Evolutionary conservation across 2,797 vertebrate species (phyloP).

Genomic region (Pangasius larnaudii): DNA sequence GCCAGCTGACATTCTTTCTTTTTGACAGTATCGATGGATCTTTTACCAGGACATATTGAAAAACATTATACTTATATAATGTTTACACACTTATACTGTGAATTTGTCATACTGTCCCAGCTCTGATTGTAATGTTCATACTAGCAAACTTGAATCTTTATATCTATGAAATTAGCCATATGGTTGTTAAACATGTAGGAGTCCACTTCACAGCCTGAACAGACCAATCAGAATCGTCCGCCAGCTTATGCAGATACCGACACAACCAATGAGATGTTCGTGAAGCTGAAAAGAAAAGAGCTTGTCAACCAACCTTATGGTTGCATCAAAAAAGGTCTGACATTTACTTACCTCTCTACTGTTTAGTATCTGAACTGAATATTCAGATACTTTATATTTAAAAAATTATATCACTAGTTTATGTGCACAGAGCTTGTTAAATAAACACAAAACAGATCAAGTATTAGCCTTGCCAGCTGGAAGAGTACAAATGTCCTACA

Average conservation of each 20-base stretch:
- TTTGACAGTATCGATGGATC: neutral
- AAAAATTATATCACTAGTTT: constrained; percentile 1
- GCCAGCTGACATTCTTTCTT: neutral
- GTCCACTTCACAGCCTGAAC: neutral
- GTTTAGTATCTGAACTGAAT: neutral
- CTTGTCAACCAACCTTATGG: neutral
- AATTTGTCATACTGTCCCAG: neutral
- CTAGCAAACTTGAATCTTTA: neutral
- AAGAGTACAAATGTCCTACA: constrained; percentile 34
- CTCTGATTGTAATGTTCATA: too few relatives aligned
- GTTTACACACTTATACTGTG: neutral
- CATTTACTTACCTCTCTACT: neutral
- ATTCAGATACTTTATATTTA: neutral
- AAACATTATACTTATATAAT: neutral
- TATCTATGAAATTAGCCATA: neutral
- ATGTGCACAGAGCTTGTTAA: constrained; percentile 19
- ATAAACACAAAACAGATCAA: constrained; percentile 11
- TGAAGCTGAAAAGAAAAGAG: neutral
- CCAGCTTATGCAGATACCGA: neutral
- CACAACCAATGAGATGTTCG: neutral
- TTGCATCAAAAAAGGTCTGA: neutral
- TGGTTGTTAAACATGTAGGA: neutral
- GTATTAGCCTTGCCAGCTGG: constrained; percentile 22
- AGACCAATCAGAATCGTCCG: neutral
- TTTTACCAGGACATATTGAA: neutral